These are phyloP conservation scores for Chrysolina oricalcia DNA, from an alignment of 2,888 invertebrate species.

Conservation along the genomic window DNA sequence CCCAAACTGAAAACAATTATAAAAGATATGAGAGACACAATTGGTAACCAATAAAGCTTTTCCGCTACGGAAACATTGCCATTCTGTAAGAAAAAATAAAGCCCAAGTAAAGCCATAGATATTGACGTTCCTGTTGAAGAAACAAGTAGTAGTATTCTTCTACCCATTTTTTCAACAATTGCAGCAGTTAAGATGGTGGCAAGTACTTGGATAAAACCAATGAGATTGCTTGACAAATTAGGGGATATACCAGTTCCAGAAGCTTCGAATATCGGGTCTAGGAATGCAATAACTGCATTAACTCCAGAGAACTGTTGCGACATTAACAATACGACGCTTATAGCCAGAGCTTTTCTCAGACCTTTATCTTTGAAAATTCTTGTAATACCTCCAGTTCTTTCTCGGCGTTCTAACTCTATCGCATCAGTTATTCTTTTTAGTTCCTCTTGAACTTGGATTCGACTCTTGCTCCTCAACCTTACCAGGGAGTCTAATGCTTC, in stretches of 20 bases:
- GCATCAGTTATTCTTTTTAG: slow-evolving; percentile 35
- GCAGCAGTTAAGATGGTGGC: slow-evolving; percentile 80
- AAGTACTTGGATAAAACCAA: slow-evolving; percentile 84
- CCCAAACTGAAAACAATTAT: slow-evolving; percentile 81
- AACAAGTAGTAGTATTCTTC: slow-evolving; percentile 77
- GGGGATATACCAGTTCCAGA: slow-evolving; percentile 79
- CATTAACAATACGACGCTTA: slow-evolving; percentile 84
- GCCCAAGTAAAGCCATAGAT: slow-evolving; percentile 65
- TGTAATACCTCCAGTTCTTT: slow-evolving; percentile 39
- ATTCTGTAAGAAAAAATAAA: slow-evolving; percentile 54
- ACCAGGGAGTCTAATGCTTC: slow-evolving; percentile 76
- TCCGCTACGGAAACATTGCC: slow-evolving; percentile 49
- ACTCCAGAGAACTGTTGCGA: slow-evolving; percentile 87
- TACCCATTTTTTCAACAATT: slow-evolving; percentile 83
- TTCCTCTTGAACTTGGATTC: slow-evolving; percentile 45
- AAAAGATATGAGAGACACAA: slow-evolving; percentile 80
- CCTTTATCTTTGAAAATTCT: slow-evolving; percentile 44
- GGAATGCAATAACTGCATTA: slow-evolving; percentile 86
- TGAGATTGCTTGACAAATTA: slow-evolving; percentile 80
- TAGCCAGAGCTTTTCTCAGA: slow-evolving; percentile 75
- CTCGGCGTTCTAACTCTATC: slow-evolving; percentile 36
- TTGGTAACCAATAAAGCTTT: slow-evolving; percentile 79
- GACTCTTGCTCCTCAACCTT: slow-evolving; percentile 44
- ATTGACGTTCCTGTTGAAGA: slow-evolving; percentile 79
- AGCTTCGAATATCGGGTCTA: slow-evolving; percentile 80